A percentile compares a stretch with the other conserved stretches of the same genome.
Conservation (phyloP, 1,140 invertebrate species). For the Scaptodrosophila lebanonensis region DNA sequence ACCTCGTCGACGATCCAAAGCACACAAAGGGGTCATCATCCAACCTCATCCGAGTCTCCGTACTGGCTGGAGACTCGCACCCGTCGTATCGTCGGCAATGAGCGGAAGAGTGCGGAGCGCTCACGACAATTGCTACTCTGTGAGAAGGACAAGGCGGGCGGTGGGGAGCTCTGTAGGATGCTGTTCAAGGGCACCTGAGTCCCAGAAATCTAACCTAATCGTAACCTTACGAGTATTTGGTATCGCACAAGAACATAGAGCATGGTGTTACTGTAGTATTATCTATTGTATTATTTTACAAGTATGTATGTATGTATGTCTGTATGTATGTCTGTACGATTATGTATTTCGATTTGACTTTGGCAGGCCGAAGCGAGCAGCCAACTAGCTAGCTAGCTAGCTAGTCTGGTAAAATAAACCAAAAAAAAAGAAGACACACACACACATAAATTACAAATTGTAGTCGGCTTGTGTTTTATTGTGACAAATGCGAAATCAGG, state of each 20-base stretch:
- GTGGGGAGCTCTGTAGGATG: conserved; percentile 34
- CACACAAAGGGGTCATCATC: background rate
- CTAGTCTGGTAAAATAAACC: too few relatives aligned
- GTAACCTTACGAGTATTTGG: too few relatives aligned
- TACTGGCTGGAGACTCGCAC: conserved; percentile 22
- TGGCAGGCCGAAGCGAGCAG: conserved; percentile 16
- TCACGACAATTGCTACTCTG: conserved; percentile 32
- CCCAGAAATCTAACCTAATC: too few relatives aligned
- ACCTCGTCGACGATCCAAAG: background rate
- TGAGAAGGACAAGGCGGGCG: conserved; percentile 18
- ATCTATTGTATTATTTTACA: too few relatives aligned
- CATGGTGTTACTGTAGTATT: too few relatives aligned
- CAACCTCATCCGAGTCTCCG: background rate
- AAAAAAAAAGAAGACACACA: too few relatives aligned
- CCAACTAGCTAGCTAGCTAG: too few relatives aligned
- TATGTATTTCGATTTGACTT: conserved; percentile 10
- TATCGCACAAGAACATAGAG: too few relatives aligned
- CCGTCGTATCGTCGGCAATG: conserved; percentile 30
- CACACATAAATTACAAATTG: too few relatives aligned
- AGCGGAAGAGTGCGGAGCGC: conserved; percentile 30
- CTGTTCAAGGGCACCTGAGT: conserved; percentile 28
- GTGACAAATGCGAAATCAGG: too few relatives aligned
- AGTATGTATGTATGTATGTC: conserved; percentile 4
- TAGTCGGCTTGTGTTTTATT: too few relatives aligned
- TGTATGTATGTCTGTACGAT: background rate